phyloP scores from a whole-genome alignment of 2,888 invertebrate species.

The Phasia obesa region DNA sequence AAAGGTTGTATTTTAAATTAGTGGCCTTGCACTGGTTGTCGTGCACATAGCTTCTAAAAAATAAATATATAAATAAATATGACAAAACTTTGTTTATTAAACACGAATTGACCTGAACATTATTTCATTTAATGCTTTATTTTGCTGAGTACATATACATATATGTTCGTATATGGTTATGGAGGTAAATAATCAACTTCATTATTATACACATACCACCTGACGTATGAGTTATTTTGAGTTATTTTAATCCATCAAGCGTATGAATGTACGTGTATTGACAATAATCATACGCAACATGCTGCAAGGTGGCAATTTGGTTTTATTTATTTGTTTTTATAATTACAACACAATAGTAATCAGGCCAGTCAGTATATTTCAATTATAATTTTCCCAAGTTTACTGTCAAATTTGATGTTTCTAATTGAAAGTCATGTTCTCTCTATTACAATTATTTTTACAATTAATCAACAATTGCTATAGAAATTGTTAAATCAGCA shows the following conservation, averaged over 20 bases:
- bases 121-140: background rate
- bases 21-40: too few relatives aligned
- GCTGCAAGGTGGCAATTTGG: slow-evolving; percentile 10
- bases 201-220: too few relatives aligned
- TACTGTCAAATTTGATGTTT: slow-evolving; percentile 16
- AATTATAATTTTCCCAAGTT: slow-evolving; percentile 21
- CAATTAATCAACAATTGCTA: slow-evolving; percentile 48
- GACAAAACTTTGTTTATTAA: too few relatives aligned
- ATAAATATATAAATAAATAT: too few relatives aligned
- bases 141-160: background rate
- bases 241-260: background rate
- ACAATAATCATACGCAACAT: slow-evolving; percentile 45
- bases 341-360: slow-evolving; percentile 27
- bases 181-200: too few relatives aligned
- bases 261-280: too few relatives aligned
- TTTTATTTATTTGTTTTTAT: slow-evolving; percentile 30
- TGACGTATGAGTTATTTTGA: slow-evolving; percentile 18
- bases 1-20: too few relatives aligned
- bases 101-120: too few relatives aligned
- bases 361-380: slow-evolving; percentile 19
- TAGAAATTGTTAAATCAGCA: slow-evolving; percentile 47
- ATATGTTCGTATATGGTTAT: background rate
- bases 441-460: slow-evolving; percentile 25
- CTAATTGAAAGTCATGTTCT: background rate
- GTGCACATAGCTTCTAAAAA: too few relatives aligned